Percentiles rank a stretch among this genome's conserved stretches.
These are phyloP conservation scores for Parapristionchus giblindavisi DNA, from an alignment of 2,888 invertebrate genomes.

Conservation along the genomic window DNA sequence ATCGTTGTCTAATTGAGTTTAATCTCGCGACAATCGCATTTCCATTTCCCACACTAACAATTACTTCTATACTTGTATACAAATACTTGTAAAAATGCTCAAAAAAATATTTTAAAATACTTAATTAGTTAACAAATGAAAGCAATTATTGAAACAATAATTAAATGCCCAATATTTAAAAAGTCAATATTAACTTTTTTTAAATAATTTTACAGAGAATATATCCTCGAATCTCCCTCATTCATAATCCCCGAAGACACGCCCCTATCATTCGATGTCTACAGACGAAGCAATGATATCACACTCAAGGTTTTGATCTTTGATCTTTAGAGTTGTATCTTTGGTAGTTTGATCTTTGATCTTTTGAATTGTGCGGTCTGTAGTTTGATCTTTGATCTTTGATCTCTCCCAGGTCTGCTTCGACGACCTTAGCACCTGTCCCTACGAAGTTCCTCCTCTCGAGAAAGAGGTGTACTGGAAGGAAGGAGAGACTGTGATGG, in stretches of 20 bases:
- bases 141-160: too few species aligned
- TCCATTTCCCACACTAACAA: too few species aligned
- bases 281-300: constrained; percentile 61
- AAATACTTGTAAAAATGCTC: too few species aligned
- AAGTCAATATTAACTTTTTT: background rate
- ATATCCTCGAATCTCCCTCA: constrained; percentile 58
- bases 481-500: constrained; percentile 50
- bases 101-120: background rate
- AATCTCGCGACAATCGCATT: too few species aligned
- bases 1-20: background rate
- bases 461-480: constrained; percentile 55
- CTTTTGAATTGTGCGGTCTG: background rate
- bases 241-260: constrained; percentile 53
- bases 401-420: constrained; percentile 48
- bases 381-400: background rate
- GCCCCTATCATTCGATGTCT: constrained; percentile 55
- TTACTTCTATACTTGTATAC: too few species aligned
- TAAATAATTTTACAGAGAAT: constrained; percentile 46
- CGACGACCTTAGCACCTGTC: constrained; percentile 58
- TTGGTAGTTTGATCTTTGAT: background rate
- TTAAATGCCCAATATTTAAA: background rate
- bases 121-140: too few species aligned
- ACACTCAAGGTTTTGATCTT: constrained; percentile 58
- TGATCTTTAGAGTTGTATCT: background rate
- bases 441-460: constrained; percentile 53